phyloP scores from a whole-genome alignment of 1,140 invertebrate species.

The Formica exsecta region DNA sequence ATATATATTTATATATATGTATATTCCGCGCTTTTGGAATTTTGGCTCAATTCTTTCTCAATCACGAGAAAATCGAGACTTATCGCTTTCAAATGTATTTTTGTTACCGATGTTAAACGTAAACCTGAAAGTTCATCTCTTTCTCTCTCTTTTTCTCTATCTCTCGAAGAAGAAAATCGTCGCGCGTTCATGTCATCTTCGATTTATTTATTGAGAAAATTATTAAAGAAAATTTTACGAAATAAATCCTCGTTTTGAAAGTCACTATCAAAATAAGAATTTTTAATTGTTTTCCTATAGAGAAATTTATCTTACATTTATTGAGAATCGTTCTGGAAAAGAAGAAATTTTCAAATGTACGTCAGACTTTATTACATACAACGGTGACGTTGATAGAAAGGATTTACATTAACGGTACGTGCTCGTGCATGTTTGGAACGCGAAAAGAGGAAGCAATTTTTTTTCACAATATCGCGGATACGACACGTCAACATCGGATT shows the following conservation, averaged over 20 bases:
- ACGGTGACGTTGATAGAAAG: conserved; percentile 30
- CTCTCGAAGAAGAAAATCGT: neutral
- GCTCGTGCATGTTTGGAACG: conserved; percentile 13
- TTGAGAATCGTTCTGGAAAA: neutral
- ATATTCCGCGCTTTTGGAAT: conserved; percentile 34
- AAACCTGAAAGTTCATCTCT: neutral
- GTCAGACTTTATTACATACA: conserved; percentile 16
- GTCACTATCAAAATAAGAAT: neutral
- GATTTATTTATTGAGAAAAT: neutral
- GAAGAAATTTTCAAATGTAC: conserved; percentile 29
- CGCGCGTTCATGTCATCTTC: neutral
- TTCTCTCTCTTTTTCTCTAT: neutral
- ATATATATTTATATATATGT: conserved; percentile 4
- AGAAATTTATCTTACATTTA: neutral
- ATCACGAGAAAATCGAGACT: conserved; percentile 39
- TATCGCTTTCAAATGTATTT: conserved; percentile 32
- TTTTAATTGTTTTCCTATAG: neutral
- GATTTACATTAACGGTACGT: conserved; percentile 27
- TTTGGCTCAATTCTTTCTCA: conserved; percentile 54
- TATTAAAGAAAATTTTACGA: conserved; percentile 1
- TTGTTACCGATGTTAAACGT: conserved; percentile 25
- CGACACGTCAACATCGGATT: conserved; percentile 3
- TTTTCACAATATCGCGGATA: conserved; percentile 12
- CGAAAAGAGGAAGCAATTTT: conserved; percentile 13
- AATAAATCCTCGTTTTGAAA: conserved; percentile 12